These are phyloP conservation scores for Amblyjoppa proteus DNA, from an alignment of 2,888 invertebrate genomes.

Conservation along the genomic window DNA sequence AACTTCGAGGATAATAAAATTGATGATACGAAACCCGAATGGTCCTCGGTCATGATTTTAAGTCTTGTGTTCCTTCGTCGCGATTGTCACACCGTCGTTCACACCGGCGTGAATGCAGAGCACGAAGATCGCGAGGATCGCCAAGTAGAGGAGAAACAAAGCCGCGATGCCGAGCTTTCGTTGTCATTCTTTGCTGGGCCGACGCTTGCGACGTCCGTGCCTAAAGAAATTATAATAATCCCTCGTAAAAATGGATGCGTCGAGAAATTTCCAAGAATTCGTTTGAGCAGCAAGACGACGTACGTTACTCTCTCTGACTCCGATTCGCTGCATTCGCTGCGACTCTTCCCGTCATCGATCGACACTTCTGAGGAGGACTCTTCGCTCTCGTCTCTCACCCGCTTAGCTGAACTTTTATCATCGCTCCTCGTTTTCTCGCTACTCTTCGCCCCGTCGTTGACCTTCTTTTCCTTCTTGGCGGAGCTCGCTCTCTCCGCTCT, in stretches of 20 bases:
- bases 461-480: slow-evolving; percentile 68
- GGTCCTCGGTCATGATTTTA: slow-evolving; percentile 3
- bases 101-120: slow-evolving; percentile 87
- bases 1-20: slow-evolving; percentile 32
- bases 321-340: slow-evolving; percentile 75
- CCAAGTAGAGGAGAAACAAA: slow-evolving; percentile 86
- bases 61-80: slow-evolving; percentile 55
- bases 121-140: slow-evolving; percentile 86
- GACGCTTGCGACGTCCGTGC: slow-evolving; percentile 79
- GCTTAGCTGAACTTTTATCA: slow-evolving; percentile 74
- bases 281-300: not conserved
- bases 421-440: slow-evolving; percentile 55
- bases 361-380: slow-evolving; percentile 73
- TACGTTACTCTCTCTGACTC: slow-evolving; percentile 76
- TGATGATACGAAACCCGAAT: slow-evolving; percentile 17
- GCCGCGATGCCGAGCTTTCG: slow-evolving; percentile 87
- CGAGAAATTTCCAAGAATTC: slow-evolving; percentile 5
- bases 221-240: slow-evolving; percentile 67
- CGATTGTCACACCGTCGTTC: slow-evolving; percentile 85
- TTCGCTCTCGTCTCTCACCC: slow-evolving; percentile 73
- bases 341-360: slow-evolving; percentile 68
- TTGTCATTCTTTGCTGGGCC: slow-evolving; percentile 86
- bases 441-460: slow-evolving; percentile 58
- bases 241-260: not conserved
- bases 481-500: slow-evolving; percentile 61